phyloP scores from a whole-genome alignment of 2,113 vertebrate species.

The Laterallus jamaicensis region DNA sequence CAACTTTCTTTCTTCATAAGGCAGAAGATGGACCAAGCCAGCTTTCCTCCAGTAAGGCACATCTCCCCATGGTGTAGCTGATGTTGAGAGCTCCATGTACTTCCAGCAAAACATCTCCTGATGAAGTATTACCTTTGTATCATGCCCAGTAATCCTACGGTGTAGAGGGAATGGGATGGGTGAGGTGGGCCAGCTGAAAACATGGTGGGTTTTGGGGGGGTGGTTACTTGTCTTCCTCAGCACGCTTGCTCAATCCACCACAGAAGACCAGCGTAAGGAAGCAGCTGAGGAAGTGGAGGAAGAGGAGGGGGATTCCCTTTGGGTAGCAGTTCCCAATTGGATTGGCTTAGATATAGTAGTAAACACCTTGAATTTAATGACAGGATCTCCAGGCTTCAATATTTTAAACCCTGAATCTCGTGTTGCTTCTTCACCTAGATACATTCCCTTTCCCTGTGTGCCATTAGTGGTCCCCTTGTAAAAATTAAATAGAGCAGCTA shows the following conservation, averaged over 20 bases:
- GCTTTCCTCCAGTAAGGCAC: background rate
- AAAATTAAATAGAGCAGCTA: background rate
- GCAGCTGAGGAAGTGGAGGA: background rate
- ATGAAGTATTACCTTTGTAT: background rate
- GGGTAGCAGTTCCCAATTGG: background rate
- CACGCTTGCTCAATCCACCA: background rate
- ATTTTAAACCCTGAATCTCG: background rate
- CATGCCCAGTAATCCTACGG: rapidly evolving
- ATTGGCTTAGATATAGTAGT: background rate
- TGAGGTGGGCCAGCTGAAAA: too few relatives aligned
- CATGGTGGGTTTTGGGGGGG: background rate
- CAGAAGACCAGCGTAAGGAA: background rate
- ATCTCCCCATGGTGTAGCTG: background rate
- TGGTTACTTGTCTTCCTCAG: background rate
- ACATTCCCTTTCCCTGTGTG: background rate
- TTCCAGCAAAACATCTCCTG: too few relatives aligned
- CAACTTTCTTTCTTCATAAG: background rate
- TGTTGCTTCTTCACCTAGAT: background rate
- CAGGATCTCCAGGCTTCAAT: background rate
- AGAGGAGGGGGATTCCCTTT: background rate
- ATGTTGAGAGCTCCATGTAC: background rate
- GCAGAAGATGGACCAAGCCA: background rate
- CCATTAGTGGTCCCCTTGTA: background rate
- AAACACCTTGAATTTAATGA: background rate
- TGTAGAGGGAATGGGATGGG: background rate